Base-by-base conservation (phyloP, 1,140 invertebrate species). In the Eupeodes corollae region DNA sequence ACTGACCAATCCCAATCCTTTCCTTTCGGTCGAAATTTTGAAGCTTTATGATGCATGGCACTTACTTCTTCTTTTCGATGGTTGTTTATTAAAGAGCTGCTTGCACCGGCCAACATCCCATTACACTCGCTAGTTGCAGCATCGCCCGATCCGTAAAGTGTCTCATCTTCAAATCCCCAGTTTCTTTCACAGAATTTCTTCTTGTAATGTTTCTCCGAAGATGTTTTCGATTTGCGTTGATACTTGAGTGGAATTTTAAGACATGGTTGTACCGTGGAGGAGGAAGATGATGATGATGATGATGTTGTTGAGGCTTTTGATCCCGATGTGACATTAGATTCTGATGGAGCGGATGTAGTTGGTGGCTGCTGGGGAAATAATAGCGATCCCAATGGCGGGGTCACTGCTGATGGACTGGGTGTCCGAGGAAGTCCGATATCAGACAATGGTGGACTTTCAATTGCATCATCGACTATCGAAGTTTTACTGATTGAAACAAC, bases 101-200 rank as follows among this genome's bases (percentile, higher is more conserved):
- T 39, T 16, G 39, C 40, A 41, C 38, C 43, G 33, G 3, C 6
- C 40, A 13, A n/a, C 5, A 42, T 14, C 5, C 35, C 39, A 41
- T 41, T 41, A 19, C 16, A 26, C 21, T 26, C 21, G 21, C 8
- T 26, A 3, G 21, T 26, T 26, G n/a, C 13, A 6, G 46, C 55
- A 57, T 42, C 54, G 55, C 52, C 1, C 51, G 41, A 9, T 9
- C 14, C 46, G 12, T 46, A 41, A 31, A 40, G 52, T 39, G 52
- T 66, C 12, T 59, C 62, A 5, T 58, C 62, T 1, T 55, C 59
- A 57, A 77, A 71, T 59, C 78, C 72, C 69, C 78, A 76, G 42
- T 77, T 75, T 14, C 77, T 71, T 55, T 83, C 80, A 57, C 81
- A 82, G 59, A 82, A 85, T 56, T 84, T 85, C 64, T 84, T 85